These are phyloP conservation scores for Echinarachnius parma DNA, from an alignment of 53 echinoderm and acorn worm species.

Conservation along the genomic window DNA sequence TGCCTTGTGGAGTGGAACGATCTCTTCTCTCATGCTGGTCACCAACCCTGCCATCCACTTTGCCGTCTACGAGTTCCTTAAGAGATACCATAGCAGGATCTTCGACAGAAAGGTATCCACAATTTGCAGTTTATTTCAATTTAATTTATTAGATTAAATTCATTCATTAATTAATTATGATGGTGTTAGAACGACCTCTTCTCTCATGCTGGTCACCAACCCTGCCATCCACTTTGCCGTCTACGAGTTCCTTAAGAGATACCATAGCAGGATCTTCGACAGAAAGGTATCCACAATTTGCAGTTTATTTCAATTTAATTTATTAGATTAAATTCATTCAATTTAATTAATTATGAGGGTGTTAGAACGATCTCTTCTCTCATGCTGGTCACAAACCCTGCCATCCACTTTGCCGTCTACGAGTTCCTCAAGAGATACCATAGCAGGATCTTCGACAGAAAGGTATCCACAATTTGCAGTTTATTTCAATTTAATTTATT, in stretches of 20 bases:
- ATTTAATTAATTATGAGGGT: constrained; percentile 71
- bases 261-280: constrained; percentile 40
- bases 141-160: too few species aligned
- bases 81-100: constrained; percentile 56
- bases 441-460: constrained; percentile 37
- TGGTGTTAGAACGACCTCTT: too few species aligned
- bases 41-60: constrained; percentile 95
- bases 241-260: constrained; percentile 83
- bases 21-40: constrained; percentile 75
- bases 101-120: constrained; percentile 54
- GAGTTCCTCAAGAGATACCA: constrained; percentile 74
- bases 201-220: constrained; percentile 78
- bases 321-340: too few species aligned
- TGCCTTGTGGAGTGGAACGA: constrained; percentile 88
- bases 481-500: too few species aligned
- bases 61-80: constrained; percentile 79
- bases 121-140: too few species aligned
- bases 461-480: too few species aligned
- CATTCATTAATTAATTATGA: too few species aligned
- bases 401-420: constrained; percentile 91
- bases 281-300: too few species aligned
- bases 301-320: too few species aligned
- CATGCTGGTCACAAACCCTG: constrained; percentile 83
- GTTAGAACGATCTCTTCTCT: constrained; percentile 79
- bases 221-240: constrained; percentile 92